Conservation (phyloP, 2,888 invertebrate species). For the Myopa testacea region DNA sequence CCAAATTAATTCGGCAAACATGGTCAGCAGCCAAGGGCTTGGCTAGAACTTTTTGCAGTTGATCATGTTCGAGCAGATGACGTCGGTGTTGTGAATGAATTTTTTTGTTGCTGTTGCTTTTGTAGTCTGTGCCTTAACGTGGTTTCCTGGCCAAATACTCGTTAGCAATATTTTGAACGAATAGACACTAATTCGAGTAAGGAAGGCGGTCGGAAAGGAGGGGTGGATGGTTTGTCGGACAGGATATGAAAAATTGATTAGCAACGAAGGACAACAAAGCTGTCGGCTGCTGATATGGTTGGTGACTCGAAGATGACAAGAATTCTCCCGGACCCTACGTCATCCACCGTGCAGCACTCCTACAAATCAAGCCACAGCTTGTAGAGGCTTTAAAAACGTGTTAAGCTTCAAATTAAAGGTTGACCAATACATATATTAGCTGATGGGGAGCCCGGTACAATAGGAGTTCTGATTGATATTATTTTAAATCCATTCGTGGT, state of each 20-base stretch:
- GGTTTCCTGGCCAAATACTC: not conserved
- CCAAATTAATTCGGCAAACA: constrained; percentile 31
- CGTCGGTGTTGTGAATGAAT: not conserved
- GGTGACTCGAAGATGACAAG: no score
- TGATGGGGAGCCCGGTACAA: no score
- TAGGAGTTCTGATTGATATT: no score
- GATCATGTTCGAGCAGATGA: constrained; percentile 35
- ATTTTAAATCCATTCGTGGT: no score
- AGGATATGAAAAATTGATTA: constrained; percentile 35
- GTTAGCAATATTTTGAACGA: not conserved
- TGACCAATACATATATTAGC: no score
- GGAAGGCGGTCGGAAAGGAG: not conserved
- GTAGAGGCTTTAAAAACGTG: no score
- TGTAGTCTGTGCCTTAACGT: not conserved
- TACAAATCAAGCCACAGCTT: no score
- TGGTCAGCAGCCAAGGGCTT: constrained; percentile 10
- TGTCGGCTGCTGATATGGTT: not conserved
- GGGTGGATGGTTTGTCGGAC: not conserved
- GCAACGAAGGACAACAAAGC: not conserved
- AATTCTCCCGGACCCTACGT: no score
- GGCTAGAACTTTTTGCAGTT: not conserved
- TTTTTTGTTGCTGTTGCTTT: constrained; percentile 9
- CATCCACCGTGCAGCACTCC: no score
- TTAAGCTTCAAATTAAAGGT: no score
- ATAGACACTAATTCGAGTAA: not conserved